These are phyloP conservation scores for Drosophila phalerata DNA, from an alignment of 2,888 invertebrate species.

Conservation along the genomic window DNA sequence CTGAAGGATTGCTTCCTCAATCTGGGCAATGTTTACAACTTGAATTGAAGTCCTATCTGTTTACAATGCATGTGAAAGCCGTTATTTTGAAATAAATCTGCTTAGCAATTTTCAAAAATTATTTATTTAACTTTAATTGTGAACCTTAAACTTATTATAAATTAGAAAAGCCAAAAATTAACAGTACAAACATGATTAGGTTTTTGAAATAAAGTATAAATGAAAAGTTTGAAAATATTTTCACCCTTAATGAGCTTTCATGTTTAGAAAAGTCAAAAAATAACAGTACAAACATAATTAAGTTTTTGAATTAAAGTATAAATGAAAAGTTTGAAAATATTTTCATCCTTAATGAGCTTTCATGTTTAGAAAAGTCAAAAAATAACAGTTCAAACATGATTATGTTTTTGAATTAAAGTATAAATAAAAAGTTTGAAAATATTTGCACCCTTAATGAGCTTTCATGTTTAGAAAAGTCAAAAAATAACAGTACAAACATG, in stretches of 20 bases:
- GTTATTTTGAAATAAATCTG: slow-evolving; percentile 1
- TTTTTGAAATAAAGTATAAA: background rate
- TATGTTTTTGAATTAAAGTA: background rate
- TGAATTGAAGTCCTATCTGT: slow-evolving; percentile 56
- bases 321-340: background rate
- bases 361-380: too few relatives aligned
- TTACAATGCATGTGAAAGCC: background rate
- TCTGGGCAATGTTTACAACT: slow-evolving; percentile 86
- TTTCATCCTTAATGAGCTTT: background rate
- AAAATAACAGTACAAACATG: too few relatives aligned
- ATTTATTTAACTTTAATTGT: too few relatives aligned
- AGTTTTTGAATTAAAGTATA: background rate
- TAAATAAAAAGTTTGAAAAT: background rate
- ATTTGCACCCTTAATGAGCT: background rate
- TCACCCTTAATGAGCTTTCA: background rate
- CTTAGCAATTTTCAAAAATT: too few relatives aligned
- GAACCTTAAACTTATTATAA: too few relatives aligned
- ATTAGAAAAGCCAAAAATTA: too few relatives aligned
- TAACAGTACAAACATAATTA: too few relatives aligned
- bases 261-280: too few relatives aligned
- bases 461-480: too few relatives aligned
- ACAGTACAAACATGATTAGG: background rate
- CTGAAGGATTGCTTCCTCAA: slow-evolving; percentile 89
- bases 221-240: background rate
- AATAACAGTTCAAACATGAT: too few relatives aligned